Evolutionary conservation across 2,888 invertebrate species (phyloP), one percentile per base, ranked within the genome.

Genomic region (Blera fallax): DNA sequence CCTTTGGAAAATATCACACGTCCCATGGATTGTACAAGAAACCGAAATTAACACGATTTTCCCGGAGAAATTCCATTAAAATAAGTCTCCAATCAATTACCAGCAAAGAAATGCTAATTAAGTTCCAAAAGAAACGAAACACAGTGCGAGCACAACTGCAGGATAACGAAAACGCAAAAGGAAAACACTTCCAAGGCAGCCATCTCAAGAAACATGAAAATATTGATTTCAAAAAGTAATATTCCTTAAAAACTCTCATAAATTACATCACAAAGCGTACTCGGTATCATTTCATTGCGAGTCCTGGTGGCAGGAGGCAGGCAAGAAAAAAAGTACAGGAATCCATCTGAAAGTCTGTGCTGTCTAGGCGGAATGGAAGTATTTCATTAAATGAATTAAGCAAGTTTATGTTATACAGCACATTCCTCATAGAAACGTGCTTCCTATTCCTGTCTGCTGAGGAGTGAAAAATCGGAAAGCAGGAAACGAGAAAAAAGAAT

Each of bases 301-400:
- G 37, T 3, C 3, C 37, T n/a, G 11, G 37, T 37, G 11, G 11
- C 11, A 11, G 37, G n/a, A n/a, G 11, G 37, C 37, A 37, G 4
- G 37, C 34, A 11, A 24, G 4, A 24, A 24, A 24, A 24, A 24
- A 24, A 24, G n/a, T n/a, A n/a, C n/a, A n/a, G n/a, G 4, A 24
- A 24, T 24, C 24, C 37, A 37, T 37, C n/a, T 37, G 11, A n/a
- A 54, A 54, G 54, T 32, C 32, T 54, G 16, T 58, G 7, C 58
- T n/a, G n/a, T 58, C 37, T 21, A 6, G 37, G 6, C 37, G 24
- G 24, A 34, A 27, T 14, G 8, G 40, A 40, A 60, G 60, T 40
- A 60, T 60, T 60, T 60, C 60, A 60, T 60, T 60, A 60, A 60
- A 37, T 37, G 60, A 60, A 60, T 60, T 60, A 60, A 21, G 40